Base-by-base conservation (phyloP, 2,888 invertebrate genomes). In the Lepidochrysops patricia region DNA sequence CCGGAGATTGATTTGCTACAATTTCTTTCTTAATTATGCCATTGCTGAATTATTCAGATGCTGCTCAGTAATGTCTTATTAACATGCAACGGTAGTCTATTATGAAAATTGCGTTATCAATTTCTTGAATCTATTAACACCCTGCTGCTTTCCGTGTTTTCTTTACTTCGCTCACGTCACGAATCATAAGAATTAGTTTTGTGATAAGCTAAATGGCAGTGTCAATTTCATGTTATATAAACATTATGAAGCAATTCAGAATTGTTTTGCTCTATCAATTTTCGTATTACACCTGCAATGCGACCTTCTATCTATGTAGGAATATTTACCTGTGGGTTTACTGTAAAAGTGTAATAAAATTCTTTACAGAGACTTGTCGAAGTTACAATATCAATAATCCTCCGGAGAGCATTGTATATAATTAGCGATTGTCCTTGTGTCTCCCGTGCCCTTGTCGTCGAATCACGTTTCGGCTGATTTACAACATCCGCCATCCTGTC, bases 401-500 rank as follows among this genome's bases (percentile, higher is more conserved):
- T n/a, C n/a, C n/a, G n/a, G n/a, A n/a, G n/a, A n/a, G n/a, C n/a
- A n/a, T n/a, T n/a, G n/a, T n/a, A n/a, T 6, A 5, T 37, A 37
- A 37, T 37, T 37, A 7, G 37, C 9, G 9, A 29, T 29, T 5
- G 4, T 13, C 43, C 43, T 9, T 19, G 43, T 43, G 43, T 43
- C 19, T 19, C 19, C 23, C 9, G 4, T 43, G 12, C 15, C 19
- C 19, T 12, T 43, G 43, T 43, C 19, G 19, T 43, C 19, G 19
- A 19, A 23, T 15, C 43, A 19, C 32, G 48, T 32, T 23, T 49
- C 13, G 34, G 12, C 49, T 25, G 49, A 49, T 58, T 49, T 29
- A 58, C 58, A 48, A 58, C 32, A 48, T 48, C 32, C 58, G 29
- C 29, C 49, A 58, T 58, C 58, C 58, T 58, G 49, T 27, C 27